These are phyloP conservation scores for Chironomus tentans DNA, from an alignment of 2,888 invertebrate genomes.

Conservation along the genomic window DNA sequence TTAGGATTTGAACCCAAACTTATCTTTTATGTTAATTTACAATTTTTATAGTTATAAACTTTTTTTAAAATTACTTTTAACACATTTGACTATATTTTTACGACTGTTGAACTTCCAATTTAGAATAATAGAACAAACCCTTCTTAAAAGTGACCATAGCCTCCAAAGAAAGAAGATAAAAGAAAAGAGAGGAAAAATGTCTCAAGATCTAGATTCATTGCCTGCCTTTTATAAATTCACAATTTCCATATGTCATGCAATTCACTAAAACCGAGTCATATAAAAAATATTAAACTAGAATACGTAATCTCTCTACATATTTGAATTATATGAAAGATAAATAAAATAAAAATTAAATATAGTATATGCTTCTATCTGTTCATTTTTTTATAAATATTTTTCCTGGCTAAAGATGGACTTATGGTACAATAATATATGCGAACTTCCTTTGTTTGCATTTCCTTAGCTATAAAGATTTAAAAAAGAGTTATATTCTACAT, in stretches of 20 bases:
- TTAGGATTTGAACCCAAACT: too few species aligned
- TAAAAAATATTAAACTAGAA: background rate
- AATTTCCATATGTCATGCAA: conserved; percentile 2
- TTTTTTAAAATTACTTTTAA: too few species aligned
- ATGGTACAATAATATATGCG: background rate
- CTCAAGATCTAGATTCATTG: background rate
- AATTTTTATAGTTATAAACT: too few species aligned
- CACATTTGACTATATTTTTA: too few species aligned
- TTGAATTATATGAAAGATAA: background rate
- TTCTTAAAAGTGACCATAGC: too few species aligned
- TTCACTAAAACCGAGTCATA: background rate
- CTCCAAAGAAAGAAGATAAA: background rate
- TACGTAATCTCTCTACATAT: background rate
- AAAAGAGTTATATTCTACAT: too few species aligned
- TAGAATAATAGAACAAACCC: too few species aligned
- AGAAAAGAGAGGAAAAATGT: background rate
- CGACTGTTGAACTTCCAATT: too few species aligned
- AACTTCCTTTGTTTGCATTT: background rate
- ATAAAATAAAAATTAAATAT: background rate
- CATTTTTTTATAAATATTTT: background rate
- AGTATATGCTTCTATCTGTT: background rate
- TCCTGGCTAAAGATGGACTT: background rate
- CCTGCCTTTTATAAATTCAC: background rate
- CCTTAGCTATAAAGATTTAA: too few species aligned
- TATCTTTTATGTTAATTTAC: too few species aligned